Evolutionary conservation across 2,113 vertebrate species (phyloP), one percentile per base, ranked within the genome.

Genomic region (Dascyllus trimaculatus): DNA sequence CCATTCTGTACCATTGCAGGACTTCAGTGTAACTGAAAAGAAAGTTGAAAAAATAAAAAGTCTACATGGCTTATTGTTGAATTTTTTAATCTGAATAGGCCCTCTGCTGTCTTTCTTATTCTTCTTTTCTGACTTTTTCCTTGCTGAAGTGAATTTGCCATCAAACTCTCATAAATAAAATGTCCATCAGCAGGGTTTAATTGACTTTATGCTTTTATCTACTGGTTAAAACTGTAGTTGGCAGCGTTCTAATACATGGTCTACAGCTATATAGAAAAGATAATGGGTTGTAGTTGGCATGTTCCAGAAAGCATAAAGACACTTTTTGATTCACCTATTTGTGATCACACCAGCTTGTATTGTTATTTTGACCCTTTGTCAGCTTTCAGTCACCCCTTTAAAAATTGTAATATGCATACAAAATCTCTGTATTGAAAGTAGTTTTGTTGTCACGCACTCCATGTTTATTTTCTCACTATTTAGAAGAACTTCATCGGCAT

Each of bases 261-360:
- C 38, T 72, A 52, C 26, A 40, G n/a, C 65, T 66, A 56, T 38
- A 61, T 58, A 7, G 38, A 56, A 6, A 57, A 64, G 75, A 68
- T 59, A 78, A 76, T 80, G 67, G 61, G 57, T 21, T 67, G 51
- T 60, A 63, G 71, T 54, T 57, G 14, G 25, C 24, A 66, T 29
- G 40, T 49, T 54, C 72, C 51, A 64, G 61, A 52, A 63, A 80
- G 53, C 43, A 35, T 78, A 22, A 75, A 81, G 24, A 59, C 59
- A 45, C 64, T 29, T 26, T 25, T 69, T 17, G 26, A 64, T 4
- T 19, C 13, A 68, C 5, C 4, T 29, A 2, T 48, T 35, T 11
- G 29, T 38, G 25, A 48, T 51, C 4, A 35, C 5, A 7, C 43
- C 0, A 2, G 14, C n/a, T 52, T 62, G 38, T 68, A 32, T 49